Conservation (phyloP, 35 echinoderm and acorn worm genomes). For the Strongylocentrotus purpuratus region DNA sequence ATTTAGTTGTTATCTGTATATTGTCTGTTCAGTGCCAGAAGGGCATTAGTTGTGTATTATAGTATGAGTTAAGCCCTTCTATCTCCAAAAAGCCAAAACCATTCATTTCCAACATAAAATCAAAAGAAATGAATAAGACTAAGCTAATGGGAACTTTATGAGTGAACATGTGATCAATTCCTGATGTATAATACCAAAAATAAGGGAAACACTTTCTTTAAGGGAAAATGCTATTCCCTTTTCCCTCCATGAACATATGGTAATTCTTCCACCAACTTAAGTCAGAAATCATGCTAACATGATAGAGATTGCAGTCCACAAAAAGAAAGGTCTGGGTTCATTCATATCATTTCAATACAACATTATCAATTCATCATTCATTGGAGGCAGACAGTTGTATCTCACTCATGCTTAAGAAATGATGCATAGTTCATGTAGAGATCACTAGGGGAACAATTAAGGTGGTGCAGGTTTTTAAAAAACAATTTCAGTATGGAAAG, state of each 20-base stretch:
- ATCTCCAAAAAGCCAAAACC: too few species aligned
- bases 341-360: not conserved
- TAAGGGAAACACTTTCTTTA: not conserved
- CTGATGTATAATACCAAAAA: not conserved
- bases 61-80: too few species aligned
- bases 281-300: not conserved
- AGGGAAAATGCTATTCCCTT: not conserved
- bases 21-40: too few species aligned
- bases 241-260: not conserved
- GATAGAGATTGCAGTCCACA: not conserved
- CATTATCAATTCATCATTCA: not conserved
- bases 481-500: not conserved
- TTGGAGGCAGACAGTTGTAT: not conserved
- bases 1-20: too few species aligned
- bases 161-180: not conserved
- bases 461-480: not conserved
- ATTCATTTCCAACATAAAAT: too few species aligned
- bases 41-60: too few species aligned
- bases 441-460: not conserved
- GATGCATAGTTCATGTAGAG: not conserved
- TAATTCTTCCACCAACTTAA: not conserved
- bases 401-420: not conserved
- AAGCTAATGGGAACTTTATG: too few species aligned
- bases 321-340: not conserved
- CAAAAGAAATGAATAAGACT: too few species aligned